A percentile compares a stretch with the other conserved stretches of the same genome.
phyloP scores from a whole-genome alignment of 2,888 invertebrate genomes.

The Morpho achilles region DNA sequence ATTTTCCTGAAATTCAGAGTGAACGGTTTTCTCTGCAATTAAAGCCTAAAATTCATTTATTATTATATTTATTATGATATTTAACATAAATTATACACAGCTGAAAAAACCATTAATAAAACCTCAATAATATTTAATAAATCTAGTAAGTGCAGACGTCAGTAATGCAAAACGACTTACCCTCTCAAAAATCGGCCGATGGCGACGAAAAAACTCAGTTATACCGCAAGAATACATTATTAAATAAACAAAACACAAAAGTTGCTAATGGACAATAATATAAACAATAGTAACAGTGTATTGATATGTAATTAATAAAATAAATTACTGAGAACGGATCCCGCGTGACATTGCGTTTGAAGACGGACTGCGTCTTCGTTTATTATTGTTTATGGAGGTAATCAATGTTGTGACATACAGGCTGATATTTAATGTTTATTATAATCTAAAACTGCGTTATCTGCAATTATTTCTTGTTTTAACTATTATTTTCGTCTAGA shows the following conservation, averaged over 20 bases:
- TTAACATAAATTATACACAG: no score
- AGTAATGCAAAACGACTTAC: constrained; percentile 36
- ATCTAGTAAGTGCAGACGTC: no score
- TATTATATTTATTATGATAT: no score
- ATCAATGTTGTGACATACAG: constrained; percentile 19
- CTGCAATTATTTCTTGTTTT: no score
- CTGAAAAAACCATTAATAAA: no score
- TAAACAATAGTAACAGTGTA: neutral
- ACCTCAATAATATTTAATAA: no score
- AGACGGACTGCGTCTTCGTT: constrained; percentile 4
- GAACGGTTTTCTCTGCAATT: no score
- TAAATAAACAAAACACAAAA: neutral
- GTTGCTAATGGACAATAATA: neutral
- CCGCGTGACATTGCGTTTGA: constrained; percentile 11
- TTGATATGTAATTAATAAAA: constrained; percentile 3
- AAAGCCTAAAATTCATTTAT: no score
- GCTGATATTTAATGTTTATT: constrained; percentile 13
- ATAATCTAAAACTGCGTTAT: neutral
- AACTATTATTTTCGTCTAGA: no score
- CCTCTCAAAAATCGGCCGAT: constrained; percentile 50
- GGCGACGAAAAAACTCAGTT: constrained; percentile 57
- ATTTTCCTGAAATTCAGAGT: no score
- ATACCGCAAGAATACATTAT: constrained; percentile 61
- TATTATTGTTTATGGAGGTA: constrained; percentile 24
- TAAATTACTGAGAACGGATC: constrained; percentile 4